These are phyloP conservation scores for Pheucticus melanocephalus DNA, from an alignment of 2,113 vertebrate genomes.

Conservation along the genomic window DNA sequence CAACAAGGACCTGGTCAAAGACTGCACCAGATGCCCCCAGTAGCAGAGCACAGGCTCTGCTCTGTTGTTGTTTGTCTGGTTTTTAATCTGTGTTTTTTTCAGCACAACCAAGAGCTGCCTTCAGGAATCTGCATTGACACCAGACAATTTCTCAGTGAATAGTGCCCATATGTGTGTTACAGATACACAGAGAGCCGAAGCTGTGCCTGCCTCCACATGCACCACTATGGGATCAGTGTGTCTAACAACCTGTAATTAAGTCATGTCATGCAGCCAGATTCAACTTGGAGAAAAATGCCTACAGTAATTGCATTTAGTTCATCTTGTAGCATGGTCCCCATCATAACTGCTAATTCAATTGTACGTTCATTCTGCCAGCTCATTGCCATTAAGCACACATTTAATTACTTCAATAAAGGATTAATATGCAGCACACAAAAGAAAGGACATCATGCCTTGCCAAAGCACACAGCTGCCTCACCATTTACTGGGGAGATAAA, in stretches of 20 bases:
- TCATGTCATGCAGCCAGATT: slow-evolving; percentile 86
- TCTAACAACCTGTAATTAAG: slow-evolving; percentile 94
- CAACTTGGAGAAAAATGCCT: slow-evolving; percentile 79
- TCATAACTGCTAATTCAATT: slow-evolving; percentile 99
- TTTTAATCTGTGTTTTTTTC: not conserved
- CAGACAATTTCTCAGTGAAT: not conserved
- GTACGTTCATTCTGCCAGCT: slow-evolving; percentile 91
- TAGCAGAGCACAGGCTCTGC: not conserved
- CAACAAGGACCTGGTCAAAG: not conserved
- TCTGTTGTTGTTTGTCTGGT: not conserved
- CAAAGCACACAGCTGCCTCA: slow-evolving; percentile 88
- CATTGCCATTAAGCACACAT: slow-evolving; percentile 92
- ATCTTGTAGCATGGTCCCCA: slow-evolving; percentile 88
- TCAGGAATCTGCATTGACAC: not conserved
- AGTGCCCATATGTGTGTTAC: rapidly evolving
- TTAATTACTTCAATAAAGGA: slow-evolving; percentile 98
- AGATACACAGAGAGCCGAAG: not conserved
- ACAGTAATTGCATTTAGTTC: slow-evolving; percentile 96
- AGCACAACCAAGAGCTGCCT: not conserved
- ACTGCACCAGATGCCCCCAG: not conserved
- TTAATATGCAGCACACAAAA: slow-evolving; percentile 97
- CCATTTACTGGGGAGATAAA: slow-evolving; percentile 82
- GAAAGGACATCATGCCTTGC: slow-evolving; percentile 75
- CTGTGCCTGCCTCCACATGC: slow-evolving; percentile 24
- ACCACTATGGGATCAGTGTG: slow-evolving; percentile 76